Conservation (phyloP, 2,888 invertebrate species). For the Scaptomyza parva region DNA sequence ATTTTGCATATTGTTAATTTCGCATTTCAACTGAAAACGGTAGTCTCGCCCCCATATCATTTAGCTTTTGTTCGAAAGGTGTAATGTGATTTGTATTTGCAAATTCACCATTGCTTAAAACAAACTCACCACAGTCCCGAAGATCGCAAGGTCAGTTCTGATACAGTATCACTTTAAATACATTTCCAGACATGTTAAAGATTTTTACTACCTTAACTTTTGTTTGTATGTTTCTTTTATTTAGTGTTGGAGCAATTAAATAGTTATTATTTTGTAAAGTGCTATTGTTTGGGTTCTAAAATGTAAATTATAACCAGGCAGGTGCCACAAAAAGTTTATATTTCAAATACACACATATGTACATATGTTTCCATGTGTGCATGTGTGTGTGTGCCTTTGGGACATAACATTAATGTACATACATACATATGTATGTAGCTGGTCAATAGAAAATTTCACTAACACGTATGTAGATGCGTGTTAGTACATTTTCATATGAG, state of each 20-base stretch:
- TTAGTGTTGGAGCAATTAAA: slow-evolving; percentile 22
- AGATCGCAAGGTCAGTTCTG: too few relatives aligned
- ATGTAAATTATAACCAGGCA: slow-evolving; percentile 40
- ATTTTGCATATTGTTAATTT: slow-evolving; percentile 83
- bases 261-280: slow-evolving; percentile 19
- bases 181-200: neutral
- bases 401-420: slow-evolving; percentile 20
- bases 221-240: slow-evolving; percentile 5
- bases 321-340: slow-evolving; percentile 16
- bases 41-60: slow-evolving; percentile 54
- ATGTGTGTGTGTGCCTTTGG: slow-evolving; percentile 9
- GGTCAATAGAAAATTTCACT: slow-evolving; percentile 22
- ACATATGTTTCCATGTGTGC: neutral
- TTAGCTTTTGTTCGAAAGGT: slow-evolving; percentile 58
- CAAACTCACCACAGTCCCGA: too few relatives aligned
- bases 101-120: too few relatives aligned
- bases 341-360: slow-evolving; percentile 21
- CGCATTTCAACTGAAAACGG: slow-evolving; percentile 68
- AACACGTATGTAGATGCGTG: neutral
- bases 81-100: neutral
- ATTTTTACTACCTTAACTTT: neutral
- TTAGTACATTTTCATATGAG: neutral
- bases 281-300: slow-evolving; percentile 30
- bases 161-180: neutral
- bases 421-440: slow-evolving; percentile 2